These are phyloP conservation scores for Sinocyclocheilus grahami DNA, from an alignment of 2,113 vertebrate species.

Conservation along the genomic window DNA sequence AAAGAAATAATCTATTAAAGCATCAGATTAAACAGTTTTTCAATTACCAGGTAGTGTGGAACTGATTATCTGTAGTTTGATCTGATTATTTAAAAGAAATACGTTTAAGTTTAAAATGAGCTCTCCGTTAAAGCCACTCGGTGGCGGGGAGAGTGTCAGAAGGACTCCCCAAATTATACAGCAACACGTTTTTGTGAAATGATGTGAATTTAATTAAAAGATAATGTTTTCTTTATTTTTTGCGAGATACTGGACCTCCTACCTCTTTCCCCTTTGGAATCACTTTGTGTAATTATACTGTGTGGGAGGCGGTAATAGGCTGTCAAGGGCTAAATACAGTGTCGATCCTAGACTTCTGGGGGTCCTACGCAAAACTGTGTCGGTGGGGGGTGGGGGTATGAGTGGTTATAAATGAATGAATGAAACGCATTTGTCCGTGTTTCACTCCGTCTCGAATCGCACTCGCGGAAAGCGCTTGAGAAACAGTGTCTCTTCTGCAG, in stretches of 20 bases:
- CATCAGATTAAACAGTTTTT: conserved; percentile 49
- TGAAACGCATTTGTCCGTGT: too few species aligned
- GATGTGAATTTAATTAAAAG: conserved; percentile 81
- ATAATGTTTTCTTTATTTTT: conserved; percentile 73
- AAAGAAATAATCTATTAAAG: conserved; percentile 58
- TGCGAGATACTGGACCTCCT: conserved; percentile 63
- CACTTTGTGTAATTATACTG: conserved; percentile 49
- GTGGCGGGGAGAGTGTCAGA: conserved; percentile 22
- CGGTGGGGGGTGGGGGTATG: too few species aligned
- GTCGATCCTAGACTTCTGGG: too few species aligned
- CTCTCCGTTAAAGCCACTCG: conserved; percentile 11
- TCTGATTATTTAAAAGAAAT: conserved; percentile 50
- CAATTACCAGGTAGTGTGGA: conserved; percentile 50
- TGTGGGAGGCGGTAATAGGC: conserved; percentile 29
- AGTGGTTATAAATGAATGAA: too few species aligned
- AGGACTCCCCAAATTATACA: conserved; percentile 35
- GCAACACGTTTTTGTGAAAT: conserved; percentile 64
- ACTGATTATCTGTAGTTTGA: conserved; percentile 38
- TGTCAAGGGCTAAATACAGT: conserved; percentile 6
- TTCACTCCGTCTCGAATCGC: too few species aligned
- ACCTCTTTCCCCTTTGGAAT: conserved; percentile 59
- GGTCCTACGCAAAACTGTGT: too few species aligned
- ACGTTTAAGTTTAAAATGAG: conserved; percentile 47
- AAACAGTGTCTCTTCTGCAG: too few species aligned
- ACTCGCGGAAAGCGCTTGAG: too few species aligned